Evolutionary conservation across 2,797 vertebrate species (phyloP).

Genomic region (Tadarida brasiliensis): DNA sequence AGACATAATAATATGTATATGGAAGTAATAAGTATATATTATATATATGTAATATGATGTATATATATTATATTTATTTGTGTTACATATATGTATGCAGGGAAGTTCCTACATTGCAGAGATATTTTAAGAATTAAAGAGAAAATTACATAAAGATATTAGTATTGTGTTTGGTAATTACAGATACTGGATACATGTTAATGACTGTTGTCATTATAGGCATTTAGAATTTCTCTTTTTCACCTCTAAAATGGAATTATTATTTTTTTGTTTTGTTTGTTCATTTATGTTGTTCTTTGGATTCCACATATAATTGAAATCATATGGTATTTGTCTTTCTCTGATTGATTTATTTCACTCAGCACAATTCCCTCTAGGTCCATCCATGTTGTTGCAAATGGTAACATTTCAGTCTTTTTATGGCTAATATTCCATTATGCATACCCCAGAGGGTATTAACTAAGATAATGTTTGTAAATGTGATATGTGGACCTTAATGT

Average conservation of each 20-base stretch:
- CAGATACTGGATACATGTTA: neutral
- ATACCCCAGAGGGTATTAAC: neutral
- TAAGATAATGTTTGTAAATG: slow-evolving; percentile 23
- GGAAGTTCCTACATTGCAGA: neutral
- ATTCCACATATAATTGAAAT: neutral
- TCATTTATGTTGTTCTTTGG: neutral
- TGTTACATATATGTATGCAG: neutral
- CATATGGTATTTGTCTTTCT: neutral
- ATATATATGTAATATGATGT: neutral
- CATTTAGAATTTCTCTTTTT: slow-evolving; percentile 13
- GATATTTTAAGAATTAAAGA: slow-evolving; percentile 40
- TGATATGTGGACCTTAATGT: neutral
- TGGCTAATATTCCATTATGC: neutral
- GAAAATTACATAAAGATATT: neutral
- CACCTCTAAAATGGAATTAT: slow-evolving; percentile 1
- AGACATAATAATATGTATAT: neutral
- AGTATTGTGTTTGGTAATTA: neutral
- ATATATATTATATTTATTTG: neutral
- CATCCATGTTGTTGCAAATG: neutral
- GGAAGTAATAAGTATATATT: neutral
- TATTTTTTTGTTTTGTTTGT: neutral
- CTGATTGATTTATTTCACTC: neutral
- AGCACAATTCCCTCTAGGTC: neutral
- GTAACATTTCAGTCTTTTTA: neutral
- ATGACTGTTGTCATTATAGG: neutral